phyloP scores from a whole-genome alignment of 1,140 invertebrate species.

The Platyscapa corneri region DNA sequence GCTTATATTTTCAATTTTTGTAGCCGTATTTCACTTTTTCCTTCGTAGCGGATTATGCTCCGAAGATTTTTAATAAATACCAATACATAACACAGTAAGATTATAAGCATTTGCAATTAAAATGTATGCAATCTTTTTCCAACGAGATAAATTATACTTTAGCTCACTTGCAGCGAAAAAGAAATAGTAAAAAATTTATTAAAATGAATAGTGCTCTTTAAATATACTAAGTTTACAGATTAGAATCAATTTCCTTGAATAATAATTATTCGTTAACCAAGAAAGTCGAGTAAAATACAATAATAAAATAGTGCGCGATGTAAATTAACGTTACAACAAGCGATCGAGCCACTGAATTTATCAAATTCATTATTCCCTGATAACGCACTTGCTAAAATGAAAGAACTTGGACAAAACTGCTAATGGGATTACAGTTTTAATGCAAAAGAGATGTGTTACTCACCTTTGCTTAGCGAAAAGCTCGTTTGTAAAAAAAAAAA shows the following conservation, averaged over 20 bases:
- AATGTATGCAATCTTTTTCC: no score
- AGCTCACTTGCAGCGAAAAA: neutral
- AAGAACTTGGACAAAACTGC: neutral
- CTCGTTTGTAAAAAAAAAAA: neutral
- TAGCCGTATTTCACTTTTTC: neutral
- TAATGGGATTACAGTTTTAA: neutral
- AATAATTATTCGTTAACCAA: neutral
- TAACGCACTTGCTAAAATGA: neutral
- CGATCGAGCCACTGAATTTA: neutral
- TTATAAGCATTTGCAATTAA: neutral
- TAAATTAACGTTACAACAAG: neutral
- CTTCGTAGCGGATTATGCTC: neutral
- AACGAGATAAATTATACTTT: neutral
- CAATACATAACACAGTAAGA: neutral
- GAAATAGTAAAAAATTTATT: neutral
- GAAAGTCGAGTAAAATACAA: neutral
- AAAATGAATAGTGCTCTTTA: neutral
- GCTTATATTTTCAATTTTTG: neutral
- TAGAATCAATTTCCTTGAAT: neutral
- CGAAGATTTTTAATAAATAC: neutral
- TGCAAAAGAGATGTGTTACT: neutral
- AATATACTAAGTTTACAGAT: neutral
- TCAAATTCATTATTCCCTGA: neutral
- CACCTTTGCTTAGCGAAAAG: neutral
- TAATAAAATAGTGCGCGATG: neutral